Conservation (phyloP, 2,888 invertebrate genomes). For the Calameuta filiformis region DNA sequence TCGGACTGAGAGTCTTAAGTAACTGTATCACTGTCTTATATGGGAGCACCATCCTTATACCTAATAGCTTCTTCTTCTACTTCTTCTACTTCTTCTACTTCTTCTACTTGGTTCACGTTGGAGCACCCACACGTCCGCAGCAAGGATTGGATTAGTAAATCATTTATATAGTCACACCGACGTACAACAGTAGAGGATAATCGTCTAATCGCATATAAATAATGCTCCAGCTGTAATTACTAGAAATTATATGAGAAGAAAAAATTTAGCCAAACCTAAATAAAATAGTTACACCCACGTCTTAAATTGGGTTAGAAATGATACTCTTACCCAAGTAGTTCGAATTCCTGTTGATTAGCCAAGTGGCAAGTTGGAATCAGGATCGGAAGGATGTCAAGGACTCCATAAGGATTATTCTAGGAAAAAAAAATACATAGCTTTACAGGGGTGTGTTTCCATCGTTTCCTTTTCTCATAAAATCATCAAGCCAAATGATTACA, state of each 20-base stretch:
- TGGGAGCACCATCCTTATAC: constrained; percentile 30
- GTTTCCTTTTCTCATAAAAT: not conserved
- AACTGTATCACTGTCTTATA: constrained; percentile 59
- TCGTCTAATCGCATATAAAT: not conserved
- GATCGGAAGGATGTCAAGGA: not conserved
- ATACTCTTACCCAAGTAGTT: not conserved
- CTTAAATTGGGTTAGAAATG: not conserved
- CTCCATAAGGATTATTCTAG: not conserved
- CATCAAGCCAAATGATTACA: not conserved
- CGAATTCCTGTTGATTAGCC: not conserved
- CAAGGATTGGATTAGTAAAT: not conserved
- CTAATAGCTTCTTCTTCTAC: constrained; percentile 14
- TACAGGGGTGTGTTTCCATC: not conserved
- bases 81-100: not conserved
- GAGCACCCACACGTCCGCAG: not conserved
- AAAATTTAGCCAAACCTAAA: not conserved
- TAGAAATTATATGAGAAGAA: not conserved
- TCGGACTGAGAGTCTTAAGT: constrained; percentile 48
- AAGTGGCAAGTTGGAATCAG: not conserved
- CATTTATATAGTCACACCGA: not conserved
- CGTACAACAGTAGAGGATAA: not conserved
- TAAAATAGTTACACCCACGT: not conserved
- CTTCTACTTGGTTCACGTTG: not conserved
- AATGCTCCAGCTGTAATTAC: not conserved
- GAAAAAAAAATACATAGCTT: not conserved